Conservation (phyloP, 2,888 invertebrate genomes). For the Parochlus steinenii region DNA sequence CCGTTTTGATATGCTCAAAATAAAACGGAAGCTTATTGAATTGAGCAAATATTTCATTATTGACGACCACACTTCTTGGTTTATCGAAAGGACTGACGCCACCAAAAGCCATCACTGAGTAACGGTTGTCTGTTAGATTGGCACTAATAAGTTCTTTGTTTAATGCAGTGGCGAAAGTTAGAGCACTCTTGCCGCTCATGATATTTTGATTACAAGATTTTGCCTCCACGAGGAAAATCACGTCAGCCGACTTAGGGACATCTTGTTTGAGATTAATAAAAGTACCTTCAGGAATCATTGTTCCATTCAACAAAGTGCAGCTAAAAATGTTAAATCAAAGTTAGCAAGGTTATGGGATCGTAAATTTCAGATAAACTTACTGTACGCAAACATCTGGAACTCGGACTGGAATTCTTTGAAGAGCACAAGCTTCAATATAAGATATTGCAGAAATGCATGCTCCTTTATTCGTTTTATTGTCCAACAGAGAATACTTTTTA, state of each 20-base stretch:
- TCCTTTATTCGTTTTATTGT: constrained; percentile 22
- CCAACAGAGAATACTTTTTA: constrained; percentile 20
- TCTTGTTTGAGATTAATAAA: constrained; percentile 45
- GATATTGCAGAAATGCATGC: constrained; percentile 66
- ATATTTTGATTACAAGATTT: constrained; percentile 64
- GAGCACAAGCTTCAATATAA: constrained; percentile 63
- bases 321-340: constrained; percentile 26
- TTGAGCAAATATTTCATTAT: constrained; percentile 51
- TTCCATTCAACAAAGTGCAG: constrained; percentile 52
- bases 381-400: constrained; percentile 67
- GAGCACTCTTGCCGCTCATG: constrained; percentile 46
- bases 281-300: constrained; percentile 55
- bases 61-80: constrained; percentile 55
- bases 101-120: constrained; percentile 68
- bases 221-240: constrained; percentile 80
- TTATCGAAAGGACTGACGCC: constrained; percentile 54
- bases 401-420: constrained; percentile 55
- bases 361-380: constrained; percentile 32
- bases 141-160: constrained; percentile 49
- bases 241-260: constrained; percentile 52
- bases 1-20: constrained; percentile 51
- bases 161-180: constrained; percentile 45
- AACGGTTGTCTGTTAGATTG: constrained; percentile 55
- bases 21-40: constrained; percentile 44
- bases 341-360: not conserved